Conservation (phyloP, 2,113 vertebrate genomes). For the Myiozetetes cayanensis region DNA sequence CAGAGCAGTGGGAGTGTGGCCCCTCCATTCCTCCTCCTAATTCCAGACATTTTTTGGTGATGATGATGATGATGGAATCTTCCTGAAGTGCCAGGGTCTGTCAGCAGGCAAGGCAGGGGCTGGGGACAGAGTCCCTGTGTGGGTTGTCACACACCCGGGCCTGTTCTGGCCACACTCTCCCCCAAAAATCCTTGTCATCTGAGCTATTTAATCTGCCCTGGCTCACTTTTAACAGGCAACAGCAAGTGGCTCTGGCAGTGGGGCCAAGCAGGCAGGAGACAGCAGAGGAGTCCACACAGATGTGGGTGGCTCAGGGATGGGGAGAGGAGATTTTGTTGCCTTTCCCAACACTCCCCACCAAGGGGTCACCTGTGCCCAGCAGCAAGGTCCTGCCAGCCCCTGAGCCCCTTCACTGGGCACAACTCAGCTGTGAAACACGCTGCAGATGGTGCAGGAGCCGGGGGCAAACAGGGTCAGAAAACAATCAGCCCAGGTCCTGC, state of each 20-base stretch:
- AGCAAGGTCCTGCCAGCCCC: background rate
- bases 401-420: background rate
- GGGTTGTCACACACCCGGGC: background rate
- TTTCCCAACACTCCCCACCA: rapidly evolving
- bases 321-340: background rate
- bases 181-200: background rate
- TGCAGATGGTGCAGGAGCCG: background rate
- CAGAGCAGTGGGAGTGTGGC: background rate
- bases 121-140: background rate
- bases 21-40: background rate
- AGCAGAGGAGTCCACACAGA: background rate
- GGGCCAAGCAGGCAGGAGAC: background rate
- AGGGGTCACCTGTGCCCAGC: background rate
- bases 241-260: background rate
- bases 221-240: background rate
- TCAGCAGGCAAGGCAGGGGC: background rate
- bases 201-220: background rate
- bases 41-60: background rate
- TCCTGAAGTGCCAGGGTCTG: background rate
- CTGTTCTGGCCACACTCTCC: rapidly evolving
- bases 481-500: background rate
- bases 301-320: rapidly evolving
- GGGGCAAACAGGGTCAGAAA: background rate
- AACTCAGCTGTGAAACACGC: background rate
- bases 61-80: rapidly evolving